These are phyloP conservation scores for Talpa occidentalis DNA, from an alignment of 2,113 vertebrate species.

Conservation along the genomic window DNA sequence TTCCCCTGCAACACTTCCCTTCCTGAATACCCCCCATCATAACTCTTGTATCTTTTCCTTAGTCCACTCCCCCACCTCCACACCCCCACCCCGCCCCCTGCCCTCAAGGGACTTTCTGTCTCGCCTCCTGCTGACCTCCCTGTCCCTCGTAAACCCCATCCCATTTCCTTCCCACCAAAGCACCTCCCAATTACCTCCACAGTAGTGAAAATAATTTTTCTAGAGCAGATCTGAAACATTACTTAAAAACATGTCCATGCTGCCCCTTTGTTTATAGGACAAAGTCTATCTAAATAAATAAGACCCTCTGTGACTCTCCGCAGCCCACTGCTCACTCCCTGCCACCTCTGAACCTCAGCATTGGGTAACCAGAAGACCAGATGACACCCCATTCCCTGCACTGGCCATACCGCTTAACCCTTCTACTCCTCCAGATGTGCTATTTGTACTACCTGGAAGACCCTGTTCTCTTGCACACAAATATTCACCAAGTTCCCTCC, in stretches of 20 bases:
- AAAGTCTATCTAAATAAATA: background rate
- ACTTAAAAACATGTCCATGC: background rate
- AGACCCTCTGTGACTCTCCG: background rate
- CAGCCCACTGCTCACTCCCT: background rate
- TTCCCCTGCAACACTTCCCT: background rate
- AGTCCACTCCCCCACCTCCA: too few species aligned
- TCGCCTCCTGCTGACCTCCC: background rate
- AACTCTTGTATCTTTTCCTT: background rate
- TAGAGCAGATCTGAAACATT: background rate
- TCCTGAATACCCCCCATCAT: too few species aligned
- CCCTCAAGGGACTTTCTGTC: background rate
- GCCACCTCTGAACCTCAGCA: too few species aligned
- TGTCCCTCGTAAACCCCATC: background rate
- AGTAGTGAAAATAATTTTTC: background rate
- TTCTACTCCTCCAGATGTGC: background rate
- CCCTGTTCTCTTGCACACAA: background rate
- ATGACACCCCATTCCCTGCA: background rate
- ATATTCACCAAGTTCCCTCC: background rate
- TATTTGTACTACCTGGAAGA: background rate
- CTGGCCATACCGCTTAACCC: background rate
- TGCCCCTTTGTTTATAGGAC: too few species aligned
- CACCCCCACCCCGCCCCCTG: too few species aligned
- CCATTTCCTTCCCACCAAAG: background rate
- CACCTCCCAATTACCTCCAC: background rate
- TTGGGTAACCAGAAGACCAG: background rate